Base-by-base conservation (phyloP, 2,888 invertebrate genomes). In the Drosophila bunnanda region DNA sequence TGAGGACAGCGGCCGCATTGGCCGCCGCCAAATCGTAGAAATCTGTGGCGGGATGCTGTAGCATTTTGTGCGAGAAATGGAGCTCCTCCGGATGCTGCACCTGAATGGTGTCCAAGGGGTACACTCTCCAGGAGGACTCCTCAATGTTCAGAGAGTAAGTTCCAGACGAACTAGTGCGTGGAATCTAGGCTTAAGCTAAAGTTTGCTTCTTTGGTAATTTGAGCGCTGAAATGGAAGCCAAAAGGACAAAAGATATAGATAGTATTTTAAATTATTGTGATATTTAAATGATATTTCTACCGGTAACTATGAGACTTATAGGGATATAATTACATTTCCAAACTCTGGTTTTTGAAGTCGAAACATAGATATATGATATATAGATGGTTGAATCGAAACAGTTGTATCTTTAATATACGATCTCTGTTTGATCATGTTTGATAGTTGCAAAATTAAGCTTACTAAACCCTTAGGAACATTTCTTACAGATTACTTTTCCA, bases 31-130 rank as follows among this genome's bases (percentile, higher is more conserved):
- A 84, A 62, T 92, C 92, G 60, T 92, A 92, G 82, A 92, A 92
- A 82, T 92, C 92, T 74, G 92, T 90, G 85, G 92, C 91, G 89
- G 92, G 91, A 90, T 92, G 93, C 80, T 92, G 92, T 66, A 92
- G 86, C 92, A 92, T 92, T 62, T 79, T 90, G 59, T 46, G 64
- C 46, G 59, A 15, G n/a, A 57, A 39, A 28, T 32, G 20, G 13
- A 20, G 4, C 13, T 32, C 43, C 22, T 32, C 38, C 17, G 38
- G 28, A 28, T 36, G 61, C 12, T 48, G 53, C 43, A 32, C 46
- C 22, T 48, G 44, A 43, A 30, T 30, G 56, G 59, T 34, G 53
- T 20, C 25, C 28, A 15, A 28, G n/a, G 28, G 43, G 20, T 17
- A 20, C 13, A 38, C 22, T 58, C 13, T 15, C 22, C 41, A 34